Evolutionary conservation across 1,140 invertebrate genomes (phyloP), one percentile per base, ranked within the genome.

Genomic region (Pseudomyrmex flavicornis): DNA sequence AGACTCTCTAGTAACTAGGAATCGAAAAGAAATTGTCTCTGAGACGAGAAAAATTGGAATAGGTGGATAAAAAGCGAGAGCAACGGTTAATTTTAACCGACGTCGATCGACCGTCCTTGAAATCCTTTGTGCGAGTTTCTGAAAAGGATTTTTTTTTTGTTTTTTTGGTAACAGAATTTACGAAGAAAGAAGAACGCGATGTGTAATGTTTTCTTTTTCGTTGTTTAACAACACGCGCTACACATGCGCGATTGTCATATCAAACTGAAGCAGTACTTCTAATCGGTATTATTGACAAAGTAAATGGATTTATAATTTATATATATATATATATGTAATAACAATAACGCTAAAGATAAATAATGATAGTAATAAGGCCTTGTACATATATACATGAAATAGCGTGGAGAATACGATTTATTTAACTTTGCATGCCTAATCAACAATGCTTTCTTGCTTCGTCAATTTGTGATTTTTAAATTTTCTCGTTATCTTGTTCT

Each of bases 331-430:
- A 5, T 0, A 66, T 66, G 66, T 26, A 48, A 66, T 76, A 76
- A 76, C 46, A 52, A 69, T 80, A 70, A 80, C 17, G 26, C 26
- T 79, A 80, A 48, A 66, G 54, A 9, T 72, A 80, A 75, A 69
- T 79, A 69, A 48, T 72, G 69, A 79, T 22, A 46, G 59, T 70
- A 46, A 26, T 72, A 80, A 72, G 76, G 76, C 76, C 76, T 80
- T 80, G 70, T 35, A 35, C 7, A 35, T 35, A 35, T 7, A 35
- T 35, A 77, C 9, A 80, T 72, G 59, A 17, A 26, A 59, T 8
- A 79, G 65, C 44, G 54, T 80, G 76, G 54, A 61, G 66, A 72
- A 61, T 80, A 72, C 66, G 22, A 79, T 70, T 44, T 44, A 58
- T 77, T 69, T 76, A 48, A 65, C 8, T n/a, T 65, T 52, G 74